Conservation (phyloP, 2,113 vertebrate genomes). For the Dipodomys spectabilis region DNA sequence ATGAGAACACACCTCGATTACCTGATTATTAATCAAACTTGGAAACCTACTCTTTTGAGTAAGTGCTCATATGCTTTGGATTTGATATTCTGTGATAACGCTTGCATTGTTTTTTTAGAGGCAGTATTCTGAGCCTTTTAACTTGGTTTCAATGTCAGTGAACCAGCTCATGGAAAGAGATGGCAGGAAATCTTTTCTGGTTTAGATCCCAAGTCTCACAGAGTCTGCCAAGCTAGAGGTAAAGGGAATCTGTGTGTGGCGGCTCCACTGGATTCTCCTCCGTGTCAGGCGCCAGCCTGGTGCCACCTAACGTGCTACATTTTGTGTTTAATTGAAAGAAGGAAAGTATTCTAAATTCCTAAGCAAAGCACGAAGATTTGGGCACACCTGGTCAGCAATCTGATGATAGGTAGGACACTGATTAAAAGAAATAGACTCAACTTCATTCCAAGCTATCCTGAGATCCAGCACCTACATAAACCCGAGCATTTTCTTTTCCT, state of each 20-base stretch:
- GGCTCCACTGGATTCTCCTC: neutral
- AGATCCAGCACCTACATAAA: neutral
- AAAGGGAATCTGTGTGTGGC: neutral
- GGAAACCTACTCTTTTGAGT: neutral
- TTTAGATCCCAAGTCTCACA: neutral
- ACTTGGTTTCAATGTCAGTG: constrained; percentile 17
- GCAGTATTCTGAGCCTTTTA: constrained; percentile 10
- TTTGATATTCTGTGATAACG: neutral
- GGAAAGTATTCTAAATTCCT: constrained; percentile 25
- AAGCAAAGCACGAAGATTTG: constrained; percentile 24
- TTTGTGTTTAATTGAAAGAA: constrained; percentile 1
- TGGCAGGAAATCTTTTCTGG: constrained; percentile 14
- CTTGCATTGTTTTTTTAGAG: neutral
- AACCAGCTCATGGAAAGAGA: neutral
- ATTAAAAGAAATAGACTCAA: neutral
- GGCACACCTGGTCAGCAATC: neutral
- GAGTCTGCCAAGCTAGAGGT: neutral
- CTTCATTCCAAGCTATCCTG: constrained; percentile 14
- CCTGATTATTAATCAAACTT: neutral
- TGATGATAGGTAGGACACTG: neutral
- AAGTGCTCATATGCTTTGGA: constrained; percentile 45
- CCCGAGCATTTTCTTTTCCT: neutral
- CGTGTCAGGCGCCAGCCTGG: neutral
- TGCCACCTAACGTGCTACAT: neutral
- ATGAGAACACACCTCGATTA: constrained; percentile 44